phyloP scores from a whole-genome alignment of 2,888 invertebrate species.

The Amphimallon solstitiale region DNA sequence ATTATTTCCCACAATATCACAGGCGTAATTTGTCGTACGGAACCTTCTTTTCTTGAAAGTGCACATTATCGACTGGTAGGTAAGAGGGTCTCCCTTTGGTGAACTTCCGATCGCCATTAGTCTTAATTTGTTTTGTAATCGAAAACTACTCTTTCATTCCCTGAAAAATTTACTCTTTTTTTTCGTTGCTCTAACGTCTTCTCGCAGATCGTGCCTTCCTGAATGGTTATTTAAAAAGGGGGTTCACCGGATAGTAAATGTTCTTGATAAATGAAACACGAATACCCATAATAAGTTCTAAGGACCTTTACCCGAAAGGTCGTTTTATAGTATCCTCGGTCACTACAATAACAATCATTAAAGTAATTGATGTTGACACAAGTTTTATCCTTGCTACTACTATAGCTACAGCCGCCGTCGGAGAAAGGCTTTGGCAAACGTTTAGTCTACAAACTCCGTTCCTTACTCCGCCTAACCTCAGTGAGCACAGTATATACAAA shows the following conservation, averaged over 20 bases:
- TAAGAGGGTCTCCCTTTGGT: slow-evolving; percentile 9
- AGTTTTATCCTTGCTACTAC: slow-evolving; percentile 37
- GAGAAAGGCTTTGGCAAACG: slow-evolving; percentile 14
- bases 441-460: slow-evolving; percentile 16
- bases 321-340: slow-evolving; percentile 35
- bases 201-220: not conserved
- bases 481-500: slow-evolving; percentile 10
- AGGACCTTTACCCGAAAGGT: slow-evolving; percentile 10
- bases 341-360: slow-evolving; percentile 50
- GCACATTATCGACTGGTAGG: not conserved
- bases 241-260: not conserved
- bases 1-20: too few relatives aligned
- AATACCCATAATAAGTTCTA: slow-evolving; percentile 33
- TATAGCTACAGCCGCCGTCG: slow-evolving; percentile 21
- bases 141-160: slow-evolving; percentile 40
- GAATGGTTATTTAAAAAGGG: slow-evolving; percentile 13
- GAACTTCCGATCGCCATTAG: slow-evolving; percentile 43
- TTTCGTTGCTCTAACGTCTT: not conserved
- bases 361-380: slow-evolving; percentile 53
- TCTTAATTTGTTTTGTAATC: slow-evolving; percentile 45
- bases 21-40: too few relatives aligned
- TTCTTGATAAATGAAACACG: slow-evolving; percentile 35
- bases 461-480: not conserved
- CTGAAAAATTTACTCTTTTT: slow-evolving; percentile 31
- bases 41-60: too few relatives aligned